phyloP scores from a whole-genome alignment of 2,888 invertebrate species.

The Apoderus coryli region DNA sequence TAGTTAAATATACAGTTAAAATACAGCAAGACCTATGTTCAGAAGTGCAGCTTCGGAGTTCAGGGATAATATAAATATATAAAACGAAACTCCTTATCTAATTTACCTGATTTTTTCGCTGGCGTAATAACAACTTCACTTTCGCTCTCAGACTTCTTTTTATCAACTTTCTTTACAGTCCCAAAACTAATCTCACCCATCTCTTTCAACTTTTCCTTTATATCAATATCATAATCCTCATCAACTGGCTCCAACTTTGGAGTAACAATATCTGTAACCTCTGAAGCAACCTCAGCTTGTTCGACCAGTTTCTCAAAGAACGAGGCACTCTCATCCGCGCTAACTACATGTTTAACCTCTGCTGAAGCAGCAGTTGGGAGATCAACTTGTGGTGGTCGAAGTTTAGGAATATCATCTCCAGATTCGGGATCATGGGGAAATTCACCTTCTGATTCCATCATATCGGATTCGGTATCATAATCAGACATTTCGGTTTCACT shows the following conservation, averaged over 20 bases:
- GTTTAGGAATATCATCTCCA: neutral
- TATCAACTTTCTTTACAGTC: slow-evolving; percentile 33
- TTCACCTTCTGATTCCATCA: slow-evolving; percentile 32
- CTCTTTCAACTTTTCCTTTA: slow-evolving; percentile 46
- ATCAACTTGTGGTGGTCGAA: slow-evolving; percentile 14
- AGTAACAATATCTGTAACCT: slow-evolving; percentile 11
- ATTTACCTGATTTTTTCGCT: slow-evolving; percentile 28
- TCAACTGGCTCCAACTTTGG: slow-evolving; percentile 14
- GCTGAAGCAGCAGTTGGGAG: slow-evolving; percentile 18
- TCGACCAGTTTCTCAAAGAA: slow-evolving; percentile 28
- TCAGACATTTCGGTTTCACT: slow-evolving; percentile 30
- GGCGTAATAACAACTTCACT: slow-evolving; percentile 70
- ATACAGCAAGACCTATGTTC: no score
- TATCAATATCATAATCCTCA: slow-evolving; percentile 39
- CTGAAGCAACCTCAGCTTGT: slow-evolving; percentile 19
- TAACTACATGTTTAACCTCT: slow-evolving; percentile 27
- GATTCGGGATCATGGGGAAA: slow-evolving; percentile 18
- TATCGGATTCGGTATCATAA: slow-evolving; percentile 28
- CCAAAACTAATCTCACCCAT: slow-evolving; percentile 40
- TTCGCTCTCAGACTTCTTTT: slow-evolving; percentile 40
- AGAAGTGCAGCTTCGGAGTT: no score
- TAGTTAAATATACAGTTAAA: no score
- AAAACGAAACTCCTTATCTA: no score
- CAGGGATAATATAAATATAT: no score
- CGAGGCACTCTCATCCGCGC: slow-evolving; percentile 30